Percentiles rank a stretch among this genome's conserved stretches.
phyloP scores from a whole-genome alignment of 2,888 invertebrate genomes.

The Xestia sexstrigata region DNA sequence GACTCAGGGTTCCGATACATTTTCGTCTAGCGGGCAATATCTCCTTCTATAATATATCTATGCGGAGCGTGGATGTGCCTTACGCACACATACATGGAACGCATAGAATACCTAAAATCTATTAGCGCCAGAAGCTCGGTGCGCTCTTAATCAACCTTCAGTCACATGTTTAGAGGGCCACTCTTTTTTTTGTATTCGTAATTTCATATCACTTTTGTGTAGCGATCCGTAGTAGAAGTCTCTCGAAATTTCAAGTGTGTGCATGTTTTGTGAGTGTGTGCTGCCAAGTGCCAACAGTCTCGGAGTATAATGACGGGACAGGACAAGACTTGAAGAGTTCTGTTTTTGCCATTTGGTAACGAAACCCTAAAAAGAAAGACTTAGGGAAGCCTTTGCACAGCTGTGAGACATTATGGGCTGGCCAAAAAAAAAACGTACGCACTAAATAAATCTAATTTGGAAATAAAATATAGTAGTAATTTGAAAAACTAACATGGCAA shows the following conservation, averaged over 20 bases:
- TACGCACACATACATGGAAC: too few relatives aligned
- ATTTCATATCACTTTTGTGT: too few relatives aligned
- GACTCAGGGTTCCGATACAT: too few relatives aligned
- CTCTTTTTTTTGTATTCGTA: too few relatives aligned
- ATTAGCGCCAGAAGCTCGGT: too few relatives aligned
- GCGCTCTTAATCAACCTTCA: too few relatives aligned
- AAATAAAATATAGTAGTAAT: slow-evolving; percentile 18
- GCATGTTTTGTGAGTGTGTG: neutral
- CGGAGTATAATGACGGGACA: neutral
- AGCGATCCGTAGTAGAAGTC: neutral
- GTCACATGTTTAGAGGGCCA: too few relatives aligned
- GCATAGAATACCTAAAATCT: too few relatives aligned
- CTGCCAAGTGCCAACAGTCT: neutral
- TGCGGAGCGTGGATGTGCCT: too few relatives aligned
- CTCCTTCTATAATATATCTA: too few relatives aligned
- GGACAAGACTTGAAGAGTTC: neutral
- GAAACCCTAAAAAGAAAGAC: neutral
- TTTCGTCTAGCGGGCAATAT: too few relatives aligned
- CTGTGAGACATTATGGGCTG: neutral
- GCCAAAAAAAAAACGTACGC: neutral
- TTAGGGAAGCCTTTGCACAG: neutral
- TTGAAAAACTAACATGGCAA: slow-evolving; percentile 41
- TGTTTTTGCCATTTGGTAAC: neutral
- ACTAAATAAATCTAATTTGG: neutral
- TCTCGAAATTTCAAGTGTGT: neutral